Evolutionary conservation across 2,113 vertebrate species (phyloP), one percentile per base, ranked within the genome.

Genomic region (Oreotrochilus melanogaster): DNA sequence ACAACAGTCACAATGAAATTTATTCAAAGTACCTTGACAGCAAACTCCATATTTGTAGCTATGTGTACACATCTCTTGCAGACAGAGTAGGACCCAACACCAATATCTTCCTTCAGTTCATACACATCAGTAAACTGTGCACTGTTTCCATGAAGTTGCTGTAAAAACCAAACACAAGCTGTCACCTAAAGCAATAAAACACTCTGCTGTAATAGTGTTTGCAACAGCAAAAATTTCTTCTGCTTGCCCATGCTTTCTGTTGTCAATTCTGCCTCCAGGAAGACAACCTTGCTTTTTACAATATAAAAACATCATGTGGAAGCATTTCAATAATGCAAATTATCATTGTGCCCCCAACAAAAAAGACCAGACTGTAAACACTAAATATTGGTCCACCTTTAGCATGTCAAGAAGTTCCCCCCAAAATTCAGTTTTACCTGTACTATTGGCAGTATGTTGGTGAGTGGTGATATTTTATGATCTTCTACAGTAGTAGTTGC

Each of bases 61-160:
- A 97, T 92, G 96, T 99, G 99, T 69, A 99, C 92, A 71, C 99
- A 99, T 58, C 99, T 98, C 96, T 99, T 99, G 96, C 99, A 99
- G 80, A 99, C 98, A 4, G 99, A 99, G 94, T 99, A 99, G 43
- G 99, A 99, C 14, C 99, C 99, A 64, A 99, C 98, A 18, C 99
- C 99, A 19, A 99, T 99, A 97, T 99, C 99, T 94, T 99, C 99
- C 96, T 99, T 99, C 78, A 99, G 97, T 85, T 99, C 99, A 47
- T 99, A 99, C 10, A 98, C 97, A 78, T 99, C 99, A 18, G 97
- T 98, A 97, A 99, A 99, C 94, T 99, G 98, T 11, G 98, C 97
- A 6, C 98, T 97, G 92, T 97, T 99, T 24, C 98, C 98, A 58
- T 99, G 99, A 97, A 99, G 98, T 98, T 99, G 97, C 97, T 98